Base-by-base conservation (phyloP, 2,888 invertebrate genomes). In the Tortrix viridana region DNA sequence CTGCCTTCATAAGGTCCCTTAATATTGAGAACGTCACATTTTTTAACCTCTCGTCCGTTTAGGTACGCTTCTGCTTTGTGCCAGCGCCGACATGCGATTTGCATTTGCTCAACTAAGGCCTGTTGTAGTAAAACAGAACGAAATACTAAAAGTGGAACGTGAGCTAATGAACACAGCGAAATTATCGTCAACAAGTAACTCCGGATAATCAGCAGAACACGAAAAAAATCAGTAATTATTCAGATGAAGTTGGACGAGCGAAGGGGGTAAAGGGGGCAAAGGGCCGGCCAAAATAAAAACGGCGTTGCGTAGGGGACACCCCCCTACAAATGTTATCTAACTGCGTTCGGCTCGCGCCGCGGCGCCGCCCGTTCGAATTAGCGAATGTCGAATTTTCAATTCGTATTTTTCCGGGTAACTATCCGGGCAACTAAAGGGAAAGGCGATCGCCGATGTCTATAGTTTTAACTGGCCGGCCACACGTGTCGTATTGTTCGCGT, bases 151-250 rank as follows among this genome's bases (percentile, higher is more conserved):
- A 16, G 46, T 19, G 49, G 52, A 60, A 56, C 49, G 72, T 49
- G 67, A 62, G 75, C 86, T 86, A 88, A 89, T 85, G 88, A 87
- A 88, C 84, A 81, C 81, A 84, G 84, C 83, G 83, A 88, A 88
- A 87, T 89, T 87, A 90, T 89, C 90, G 88, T 89, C 88, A 87
- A 88, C 91, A 89, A 90, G 90, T 89, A 90, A 91, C 89, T 90
- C 89, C 86, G 90, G 88, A 91, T 92, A 90, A 92, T 92, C 91
- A 92, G 92, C 87, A 89, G 91, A 88, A 91, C 91, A 91, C 89
- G 89, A 88, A 90, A 92, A 62, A 86, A 92, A 92, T 90, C 91
- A 90, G 91, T 92, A 92, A 92, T 92, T 92, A 92, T 92, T 92
- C 92, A 91, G 92, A 92, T 92, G 91, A 92, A 91, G 92, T 92